These are phyloP conservation scores for Minunthozetes semirufus DNA, from an alignment of 2,888 invertebrate species.

Conservation along the genomic window DNA sequence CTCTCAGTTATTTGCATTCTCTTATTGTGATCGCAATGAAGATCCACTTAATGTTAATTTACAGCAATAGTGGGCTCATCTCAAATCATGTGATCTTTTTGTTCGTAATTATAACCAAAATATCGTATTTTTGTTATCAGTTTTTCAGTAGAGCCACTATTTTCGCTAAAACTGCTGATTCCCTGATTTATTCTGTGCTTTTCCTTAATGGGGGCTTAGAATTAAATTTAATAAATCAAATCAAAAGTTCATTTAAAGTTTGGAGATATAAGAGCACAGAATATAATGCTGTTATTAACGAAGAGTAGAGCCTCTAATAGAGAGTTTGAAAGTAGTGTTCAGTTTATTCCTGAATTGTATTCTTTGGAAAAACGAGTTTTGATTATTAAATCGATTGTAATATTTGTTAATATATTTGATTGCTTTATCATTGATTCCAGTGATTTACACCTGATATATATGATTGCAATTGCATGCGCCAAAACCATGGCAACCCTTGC, in stretches of 20 bases:
- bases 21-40: slow-evolving; percentile 9
- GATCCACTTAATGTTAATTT: slow-evolving; percentile 30
- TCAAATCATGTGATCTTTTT: neutral
- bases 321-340: neutral
- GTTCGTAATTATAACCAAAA: neutral
- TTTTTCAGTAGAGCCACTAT: neutral
- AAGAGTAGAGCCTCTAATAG: neutral
- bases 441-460: slow-evolving; percentile 22
- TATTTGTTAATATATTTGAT: slow-evolving; percentile 11
- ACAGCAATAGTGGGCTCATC: neutral
- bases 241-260: neutral
- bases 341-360: neutral
- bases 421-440: slow-evolving; percentile 15
- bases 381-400: slow-evolving; percentile 13
- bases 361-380: neutral
- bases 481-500: slow-evolving; percentile 23
- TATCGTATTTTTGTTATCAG: neutral
- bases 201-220: neutral
- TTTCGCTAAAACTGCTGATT: neutral
- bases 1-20: slow-evolving; percentile 7
- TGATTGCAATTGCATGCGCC: slow-evolving; percentile 13
- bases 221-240: neutral
- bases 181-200: neutral
- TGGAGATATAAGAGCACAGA: neutral
- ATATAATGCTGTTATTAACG: neutral